phyloP scores from a whole-genome alignment of 2,888 invertebrate genomes.

The Scaptomyza flava region DNA sequence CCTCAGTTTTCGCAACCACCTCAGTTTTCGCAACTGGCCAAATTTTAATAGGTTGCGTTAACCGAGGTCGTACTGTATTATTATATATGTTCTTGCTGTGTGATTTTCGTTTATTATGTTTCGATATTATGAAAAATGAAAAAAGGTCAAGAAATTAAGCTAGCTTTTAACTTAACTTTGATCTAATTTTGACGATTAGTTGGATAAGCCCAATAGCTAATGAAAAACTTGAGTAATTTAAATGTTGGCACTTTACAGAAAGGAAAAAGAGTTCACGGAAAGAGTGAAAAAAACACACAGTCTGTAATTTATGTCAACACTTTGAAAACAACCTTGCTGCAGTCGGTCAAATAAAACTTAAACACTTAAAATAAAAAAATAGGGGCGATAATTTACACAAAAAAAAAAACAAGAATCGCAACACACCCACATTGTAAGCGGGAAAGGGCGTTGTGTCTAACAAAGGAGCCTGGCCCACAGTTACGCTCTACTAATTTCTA shows the following conservation, averaged over 20 bases:
- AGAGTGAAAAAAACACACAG: neutral
- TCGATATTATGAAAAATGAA: too few species aligned
- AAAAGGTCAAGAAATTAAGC: neutral
- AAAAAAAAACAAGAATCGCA: neutral
- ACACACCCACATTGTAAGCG: constrained; percentile 15
- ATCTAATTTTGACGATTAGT: constrained; percentile 1
- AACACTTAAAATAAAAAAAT: constrained; percentile 21
- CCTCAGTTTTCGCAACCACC: too few species aligned
- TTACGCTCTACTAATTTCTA: constrained; percentile 77
- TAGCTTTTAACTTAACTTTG: neutral
- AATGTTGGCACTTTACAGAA: neutral
- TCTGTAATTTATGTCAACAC: constrained; percentile 59
- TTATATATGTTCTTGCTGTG: too few species aligned
- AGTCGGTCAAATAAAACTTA: constrained; percentile 9
- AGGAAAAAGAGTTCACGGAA: neutral
- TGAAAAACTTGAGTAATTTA: constrained; percentile 2
- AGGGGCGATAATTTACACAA: constrained; percentile 10
- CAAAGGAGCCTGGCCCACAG: constrained; percentile 43
- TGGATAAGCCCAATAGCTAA: neutral
- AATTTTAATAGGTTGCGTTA: too few species aligned
- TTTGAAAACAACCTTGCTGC: constrained; percentile 54
- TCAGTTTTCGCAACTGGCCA: too few species aligned
- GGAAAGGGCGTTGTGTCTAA: constrained; percentile 18
- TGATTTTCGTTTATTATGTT: too few species aligned
- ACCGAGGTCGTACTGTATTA: too few species aligned